Evolutionary conservation across 2,797 vertebrate genomes (phyloP).

Genomic region (Bovichtus diacanthus): DNA sequence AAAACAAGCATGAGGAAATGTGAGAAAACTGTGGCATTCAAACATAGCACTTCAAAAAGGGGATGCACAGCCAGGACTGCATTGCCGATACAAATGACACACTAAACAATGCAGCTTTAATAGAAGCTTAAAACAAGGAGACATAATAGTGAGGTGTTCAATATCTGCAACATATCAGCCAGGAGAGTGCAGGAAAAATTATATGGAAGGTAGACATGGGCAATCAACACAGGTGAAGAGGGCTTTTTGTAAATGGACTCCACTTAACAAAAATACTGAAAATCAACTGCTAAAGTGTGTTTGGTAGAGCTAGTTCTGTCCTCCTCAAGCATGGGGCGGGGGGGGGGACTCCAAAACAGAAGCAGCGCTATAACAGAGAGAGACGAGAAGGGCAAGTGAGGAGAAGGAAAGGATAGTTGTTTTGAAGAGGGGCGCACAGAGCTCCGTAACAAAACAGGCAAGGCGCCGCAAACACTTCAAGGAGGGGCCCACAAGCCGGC

Average conservation of each 20-base stretch:
- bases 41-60: conserved; percentile 36
- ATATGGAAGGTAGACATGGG: conserved; percentile 29
- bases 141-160: conserved; percentile 33
- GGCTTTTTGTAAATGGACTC: conserved; percentile 25
- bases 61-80: conserved; percentile 46
- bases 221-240: conserved; percentile 43
- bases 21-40: conserved; percentile 38
- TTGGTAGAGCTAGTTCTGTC: conserved; percentile 21
- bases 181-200: conserved; percentile 42
- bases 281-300: conserved; percentile 30
- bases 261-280: conserved; percentile 55
- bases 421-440: too few species aligned
- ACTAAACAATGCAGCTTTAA: conserved; percentile 44
- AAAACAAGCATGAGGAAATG: conserved; percentile 20
- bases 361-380: neutral
- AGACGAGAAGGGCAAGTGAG: too few species aligned
- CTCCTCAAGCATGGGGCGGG: conserved; percentile 2
- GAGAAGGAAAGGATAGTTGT: conserved; percentile 25
- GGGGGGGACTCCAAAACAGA: neutral
- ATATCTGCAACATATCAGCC: conserved; percentile 53
- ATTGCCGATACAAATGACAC: conserved; percentile 31
- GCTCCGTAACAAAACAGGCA: conserved; percentile 40
- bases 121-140: conserved; percentile 43
- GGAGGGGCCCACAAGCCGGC: conserved; percentile 29
- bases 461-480: conserved; percentile 48